These are phyloP conservation scores for Falco peregrinus DNA, from an alignment of 2,797 vertebrate genomes.

Conservation along the genomic window DNA sequence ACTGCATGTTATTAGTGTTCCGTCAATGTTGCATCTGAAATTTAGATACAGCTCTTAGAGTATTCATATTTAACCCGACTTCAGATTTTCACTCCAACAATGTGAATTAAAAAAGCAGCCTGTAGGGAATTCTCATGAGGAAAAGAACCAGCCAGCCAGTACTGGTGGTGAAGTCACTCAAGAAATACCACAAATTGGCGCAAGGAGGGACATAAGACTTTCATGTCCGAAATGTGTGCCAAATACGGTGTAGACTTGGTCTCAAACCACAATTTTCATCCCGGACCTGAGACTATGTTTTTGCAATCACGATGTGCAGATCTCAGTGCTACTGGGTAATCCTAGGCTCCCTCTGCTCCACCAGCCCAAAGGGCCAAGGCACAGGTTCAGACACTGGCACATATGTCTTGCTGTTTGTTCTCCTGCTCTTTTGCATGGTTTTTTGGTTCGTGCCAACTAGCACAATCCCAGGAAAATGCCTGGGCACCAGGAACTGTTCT, in stretches of 20 bases:
- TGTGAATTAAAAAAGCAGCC: neutral
- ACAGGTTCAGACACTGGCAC: neutral
- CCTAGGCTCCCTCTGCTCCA: neutral
- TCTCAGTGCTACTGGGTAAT: neutral
- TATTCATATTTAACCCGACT: neutral
- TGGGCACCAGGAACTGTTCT: neutral
- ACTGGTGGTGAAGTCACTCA: neutral
- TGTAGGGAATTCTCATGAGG: neutral
- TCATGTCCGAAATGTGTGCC: neutral
- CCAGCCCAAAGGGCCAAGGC: neutral
- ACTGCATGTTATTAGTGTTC: neutral
- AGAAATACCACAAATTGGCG: neutral
- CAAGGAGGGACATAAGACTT: neutral
- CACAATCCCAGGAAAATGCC: neutral
- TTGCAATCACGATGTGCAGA: neutral
- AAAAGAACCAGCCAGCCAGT: neutral
- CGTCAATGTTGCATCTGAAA: neutral
- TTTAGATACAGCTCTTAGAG: neutral
- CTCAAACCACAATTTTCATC: neutral
- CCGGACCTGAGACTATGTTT: neutral
- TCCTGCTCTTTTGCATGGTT: neutral
- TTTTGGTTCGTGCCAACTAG: neutral
- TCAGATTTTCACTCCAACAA: neutral
- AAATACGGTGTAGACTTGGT: neutral
- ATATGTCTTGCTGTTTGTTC: fast-evolving